Conservation (phyloP, 2,797 vertebrate species). For the Crocodylus rhombifer region DNA sequence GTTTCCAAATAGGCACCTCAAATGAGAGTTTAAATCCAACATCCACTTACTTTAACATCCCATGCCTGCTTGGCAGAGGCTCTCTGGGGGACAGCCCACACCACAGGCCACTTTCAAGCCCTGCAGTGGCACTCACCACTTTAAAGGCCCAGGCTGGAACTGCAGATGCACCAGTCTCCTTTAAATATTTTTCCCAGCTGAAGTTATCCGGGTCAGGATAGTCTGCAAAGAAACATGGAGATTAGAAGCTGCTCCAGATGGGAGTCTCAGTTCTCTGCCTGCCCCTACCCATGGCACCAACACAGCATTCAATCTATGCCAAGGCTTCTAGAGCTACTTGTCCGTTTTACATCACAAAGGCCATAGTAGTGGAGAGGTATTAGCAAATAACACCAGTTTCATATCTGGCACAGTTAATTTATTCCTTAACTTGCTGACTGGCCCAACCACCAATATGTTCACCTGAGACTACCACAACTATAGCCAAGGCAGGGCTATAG, state of each 20-base stretch:
- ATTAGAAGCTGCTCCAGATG: background rate
- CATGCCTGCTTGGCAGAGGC: background rate
- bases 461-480: background rate
- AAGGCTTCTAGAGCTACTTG: background rate
- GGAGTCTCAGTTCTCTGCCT: background rate
- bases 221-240: slow-evolving; percentile 80
- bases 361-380: background rate
- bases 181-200: slow-evolving; percentile 94
- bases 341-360: background rate
- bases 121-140: slow-evolving; percentile 83
- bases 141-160: slow-evolving; percentile 92
- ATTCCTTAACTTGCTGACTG: accelerated
- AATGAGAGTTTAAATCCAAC: background rate
- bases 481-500: background rate
- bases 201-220: slow-evolving; percentile 94
- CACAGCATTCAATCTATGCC: background rate
- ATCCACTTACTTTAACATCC: background rate
- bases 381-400: background rate
- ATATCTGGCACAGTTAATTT: background rate
- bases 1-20: background rate
- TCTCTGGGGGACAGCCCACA: background rate
- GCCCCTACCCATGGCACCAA: background rate
- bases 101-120: background rate
- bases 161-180: slow-evolving; percentile 91
- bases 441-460: background rate